A percentile compares a stretch with the other conserved stretches of the same genome.
Conservation (phyloP, 1,140 invertebrate genomes). For the Drosophila busckii region DNA sequence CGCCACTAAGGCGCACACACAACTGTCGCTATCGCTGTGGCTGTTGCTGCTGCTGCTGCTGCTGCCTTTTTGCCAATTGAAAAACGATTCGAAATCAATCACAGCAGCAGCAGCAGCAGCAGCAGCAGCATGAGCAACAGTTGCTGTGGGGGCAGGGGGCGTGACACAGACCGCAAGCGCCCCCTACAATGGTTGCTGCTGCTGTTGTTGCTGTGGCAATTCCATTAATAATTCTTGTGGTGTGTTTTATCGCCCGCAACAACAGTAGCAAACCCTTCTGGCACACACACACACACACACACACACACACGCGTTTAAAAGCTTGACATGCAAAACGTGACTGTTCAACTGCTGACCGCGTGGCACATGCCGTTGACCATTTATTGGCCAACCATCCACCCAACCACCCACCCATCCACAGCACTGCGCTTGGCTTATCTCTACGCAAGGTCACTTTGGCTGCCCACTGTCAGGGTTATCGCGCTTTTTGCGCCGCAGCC, state of each 20-base stretch:
- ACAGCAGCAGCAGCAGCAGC: constrained; percentile 41
- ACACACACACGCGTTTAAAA: neutral
- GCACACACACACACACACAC: constrained; percentile 5
- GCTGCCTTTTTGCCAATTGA: constrained; percentile 61
- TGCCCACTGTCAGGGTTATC: constrained; percentile 39
- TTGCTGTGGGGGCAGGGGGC: constrained; percentile 3
- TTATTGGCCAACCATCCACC: constrained; percentile 47
- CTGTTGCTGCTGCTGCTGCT: constrained; percentile 2
- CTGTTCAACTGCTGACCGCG: constrained; percentile 67
- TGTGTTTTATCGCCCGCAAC: constrained; percentile 53
- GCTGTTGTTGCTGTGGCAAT: constrained; percentile 33
- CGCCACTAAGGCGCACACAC: neutral
- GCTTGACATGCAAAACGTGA: constrained; percentile 65
- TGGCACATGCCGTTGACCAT: constrained; percentile 49
- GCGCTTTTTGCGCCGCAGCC: constrained; percentile 42
- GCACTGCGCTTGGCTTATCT: neutral
- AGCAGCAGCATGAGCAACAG: neutral
- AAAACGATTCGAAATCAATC: constrained; percentile 79
- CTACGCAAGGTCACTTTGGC: constrained; percentile 43
- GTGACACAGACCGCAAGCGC: constrained; percentile 15
- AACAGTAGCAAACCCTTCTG: constrained; percentile 35
- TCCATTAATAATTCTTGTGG: constrained; percentile 77
- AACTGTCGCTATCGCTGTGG: neutral
- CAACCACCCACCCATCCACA: neutral
- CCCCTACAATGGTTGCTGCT: constrained; percentile 11